phyloP scores from a whole-genome alignment of 2,888 invertebrate genomes.

The Drosophila pseudotakahashii region DNA sequence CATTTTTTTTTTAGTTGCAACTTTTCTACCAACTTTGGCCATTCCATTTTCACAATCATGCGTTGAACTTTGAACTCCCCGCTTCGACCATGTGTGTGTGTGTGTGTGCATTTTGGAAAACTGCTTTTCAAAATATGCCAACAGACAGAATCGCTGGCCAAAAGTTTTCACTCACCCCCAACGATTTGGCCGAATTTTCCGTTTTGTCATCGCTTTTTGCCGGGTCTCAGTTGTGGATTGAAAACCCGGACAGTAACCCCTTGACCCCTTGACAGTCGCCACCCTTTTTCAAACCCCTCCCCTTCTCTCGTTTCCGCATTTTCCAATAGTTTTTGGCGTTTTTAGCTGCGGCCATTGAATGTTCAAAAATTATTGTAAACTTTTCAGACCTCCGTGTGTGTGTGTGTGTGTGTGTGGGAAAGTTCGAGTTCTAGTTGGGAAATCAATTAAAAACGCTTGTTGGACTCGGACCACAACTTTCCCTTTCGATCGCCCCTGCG shows the following conservation, averaged over 20 bases:
- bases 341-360: constrained; percentile 79
- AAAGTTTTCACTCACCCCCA: constrained; percentile 57
- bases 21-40: constrained; percentile 78
- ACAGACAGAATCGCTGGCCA: constrained; percentile 54
- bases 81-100: constrained; percentile 36
- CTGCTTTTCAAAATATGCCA: constrained; percentile 76
- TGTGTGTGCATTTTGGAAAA: constrained; percentile 64
- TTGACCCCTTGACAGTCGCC: constrained; percentile 23
- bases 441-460: constrained; percentile 76
- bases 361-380: constrained; percentile 79
- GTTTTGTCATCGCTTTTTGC: constrained; percentile 60
- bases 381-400: constrained; percentile 68
- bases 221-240: constrained; percentile 73
- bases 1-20: constrained; percentile 40
- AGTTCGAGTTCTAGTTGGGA: constrained; percentile 53
- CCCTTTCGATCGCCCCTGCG: constrained; percentile 36
- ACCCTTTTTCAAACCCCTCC: no score
- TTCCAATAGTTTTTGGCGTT: constrained; percentile 68
- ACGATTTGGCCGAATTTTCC: constrained; percentile 25
- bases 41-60: constrained; percentile 82
- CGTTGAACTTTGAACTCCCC: constrained; percentile 80
- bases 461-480: constrained; percentile 62
- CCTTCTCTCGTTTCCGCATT: not conserved
- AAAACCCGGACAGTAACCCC: constrained; percentile 37
- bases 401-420: constrained; percentile 1